Conservation (phyloP, 2,797 vertebrate species). For the Avahi laniger region DNA sequence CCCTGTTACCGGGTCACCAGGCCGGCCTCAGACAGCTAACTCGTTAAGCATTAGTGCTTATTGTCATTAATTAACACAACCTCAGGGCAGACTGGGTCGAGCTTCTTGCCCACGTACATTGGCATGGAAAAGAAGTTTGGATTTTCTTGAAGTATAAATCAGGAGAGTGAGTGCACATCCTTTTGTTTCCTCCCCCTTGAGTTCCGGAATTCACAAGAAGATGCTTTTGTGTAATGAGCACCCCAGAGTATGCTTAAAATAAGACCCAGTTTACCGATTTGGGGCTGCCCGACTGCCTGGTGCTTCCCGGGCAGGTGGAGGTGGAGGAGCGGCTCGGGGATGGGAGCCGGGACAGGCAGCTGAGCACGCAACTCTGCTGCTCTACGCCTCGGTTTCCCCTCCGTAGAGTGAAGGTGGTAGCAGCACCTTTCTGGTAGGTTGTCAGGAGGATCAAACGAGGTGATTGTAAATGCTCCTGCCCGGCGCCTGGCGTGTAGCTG, state of each 20-base stretch:
- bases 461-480: neutral
- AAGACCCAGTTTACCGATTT: neutral
- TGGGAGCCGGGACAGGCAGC: neutral
- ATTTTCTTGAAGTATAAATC: neutral
- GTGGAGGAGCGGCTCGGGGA: neutral
- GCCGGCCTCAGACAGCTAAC: neutral
- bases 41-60: neutral
- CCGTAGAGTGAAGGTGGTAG: neutral
- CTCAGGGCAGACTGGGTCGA: neutral
- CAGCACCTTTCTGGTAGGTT: neutral
- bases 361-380: neutral
- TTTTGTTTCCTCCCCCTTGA: neutral
- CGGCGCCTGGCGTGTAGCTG: rapidly evolving
- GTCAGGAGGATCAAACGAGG: too few species aligned
- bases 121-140: neutral
- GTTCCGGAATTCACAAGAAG: neutral
- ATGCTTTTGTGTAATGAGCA: neutral
- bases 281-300: neutral
- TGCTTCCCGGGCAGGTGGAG: neutral
- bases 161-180: neutral
- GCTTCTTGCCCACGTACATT: neutral
- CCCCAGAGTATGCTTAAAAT: neutral
- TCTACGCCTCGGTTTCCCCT: neutral
- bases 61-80: neutral
- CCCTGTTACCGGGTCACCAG: neutral